Evolutionary conservation across 2,888 invertebrate genomes (phyloP), one percentile per base, ranked within the genome.

Genomic region (Drosophila basisetae): DNA sequence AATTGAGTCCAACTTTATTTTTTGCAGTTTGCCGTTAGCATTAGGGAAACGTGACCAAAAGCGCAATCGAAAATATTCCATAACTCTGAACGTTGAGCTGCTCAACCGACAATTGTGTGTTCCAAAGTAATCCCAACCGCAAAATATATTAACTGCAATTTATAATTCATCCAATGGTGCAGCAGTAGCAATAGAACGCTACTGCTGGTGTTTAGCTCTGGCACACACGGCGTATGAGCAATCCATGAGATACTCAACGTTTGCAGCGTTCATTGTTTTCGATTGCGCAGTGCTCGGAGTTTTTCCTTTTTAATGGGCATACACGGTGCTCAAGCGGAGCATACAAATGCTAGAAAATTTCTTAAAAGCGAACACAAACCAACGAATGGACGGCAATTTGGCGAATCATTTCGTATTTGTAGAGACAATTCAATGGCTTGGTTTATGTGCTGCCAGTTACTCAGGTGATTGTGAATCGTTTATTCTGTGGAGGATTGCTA

Each of bases 111-210:
- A 61, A 56, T 69, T 60, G 60, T 69, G 55, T 59, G 65, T 43
- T 43, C 16, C 16, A 25, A 50, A 65, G 71, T 75, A 78, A 78
- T 78, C 71, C 71, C 75, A 68, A 78, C 76, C 71, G 73, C 73
- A 81, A 67, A 68, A 78, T 80, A 80, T 80, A 81, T 81, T 81
- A 73, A 76, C 76, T 65, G 37, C 76, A 78, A 81, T 81, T 78
- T 81, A 81, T 81, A 81, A 81, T 81, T 81, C 80, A 81, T 75
- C 52, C 65, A 62, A 53, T 67, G 22, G 25, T 7, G 61, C 50
- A 49, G 56, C 37, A 43, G 52, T 25, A 2, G 43, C 11, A 43
- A 22, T 22, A 22, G n/a, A 52, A 58, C 33, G 16, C 13, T 43
- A 52, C 31, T 31, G 66, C 60, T 25, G 37, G 58, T 58, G 61